These are phyloP conservation scores for Drosophila paramelanica DNA, from an alignment of 2,888 invertebrate genomes.

Conservation along the genomic window DNA sequence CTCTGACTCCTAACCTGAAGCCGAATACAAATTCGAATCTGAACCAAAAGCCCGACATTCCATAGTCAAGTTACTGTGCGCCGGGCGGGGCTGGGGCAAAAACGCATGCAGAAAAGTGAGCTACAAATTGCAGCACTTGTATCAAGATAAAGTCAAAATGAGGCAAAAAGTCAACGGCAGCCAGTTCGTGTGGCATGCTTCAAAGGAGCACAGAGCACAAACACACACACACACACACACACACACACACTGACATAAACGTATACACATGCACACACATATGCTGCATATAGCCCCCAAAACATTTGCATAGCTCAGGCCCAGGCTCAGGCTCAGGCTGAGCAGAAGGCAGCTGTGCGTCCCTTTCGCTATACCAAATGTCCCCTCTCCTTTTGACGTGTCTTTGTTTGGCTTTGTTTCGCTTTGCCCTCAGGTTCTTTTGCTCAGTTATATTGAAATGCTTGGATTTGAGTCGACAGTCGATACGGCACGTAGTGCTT, in stretches of 20 bases:
- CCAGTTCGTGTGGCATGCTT: constrained; percentile 54
- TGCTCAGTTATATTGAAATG: constrained; percentile 47
- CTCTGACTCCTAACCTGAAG: constrained; percentile 10
- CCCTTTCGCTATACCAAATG: background rate
- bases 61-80: constrained; percentile 16
- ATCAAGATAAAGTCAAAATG: constrained; percentile 74
- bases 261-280: background rate
- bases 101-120: constrained; percentile 46
- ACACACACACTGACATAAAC: background rate
- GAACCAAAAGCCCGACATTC: constrained; percentile 21
- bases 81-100: background rate
- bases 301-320: constrained; percentile 51
- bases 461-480: constrained; percentile 18
- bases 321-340: constrained; percentile 5
- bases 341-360: constrained; percentile 19
- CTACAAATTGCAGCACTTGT: constrained; percentile 77
- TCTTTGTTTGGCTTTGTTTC: constrained; percentile 56
- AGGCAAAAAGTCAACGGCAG: constrained; percentile 64
- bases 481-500: constrained; percentile 28
- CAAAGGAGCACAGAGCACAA: constrained; percentile 33
- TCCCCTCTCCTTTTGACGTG: background rate
- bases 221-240: background rate
- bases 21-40: constrained; percentile 14
- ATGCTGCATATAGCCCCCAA: constrained; percentile 6
- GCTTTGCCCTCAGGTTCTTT: constrained; percentile 31